A percentile compares a stretch with the other conserved stretches of the same genome.
These are phyloP conservation scores for Isoperla grammatica DNA, from an alignment of 2,888 invertebrate species.

Conservation along the genomic window DNA sequence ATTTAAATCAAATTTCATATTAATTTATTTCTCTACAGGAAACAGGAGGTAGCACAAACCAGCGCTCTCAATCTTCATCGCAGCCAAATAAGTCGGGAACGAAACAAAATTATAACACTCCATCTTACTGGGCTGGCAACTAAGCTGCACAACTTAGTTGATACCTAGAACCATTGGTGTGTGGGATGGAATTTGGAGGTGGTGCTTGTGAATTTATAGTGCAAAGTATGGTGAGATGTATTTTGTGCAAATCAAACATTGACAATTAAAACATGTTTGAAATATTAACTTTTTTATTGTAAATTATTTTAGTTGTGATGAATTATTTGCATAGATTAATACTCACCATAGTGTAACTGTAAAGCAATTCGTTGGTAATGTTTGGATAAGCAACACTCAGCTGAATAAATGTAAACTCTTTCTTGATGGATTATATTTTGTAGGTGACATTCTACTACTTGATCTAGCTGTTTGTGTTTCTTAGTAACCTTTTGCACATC, in stretches of 20 bases:
- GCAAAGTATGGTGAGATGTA: conserved; percentile 22
- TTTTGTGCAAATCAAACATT: conserved; percentile 27
- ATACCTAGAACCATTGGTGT: neutral
- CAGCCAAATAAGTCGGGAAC: conserved; percentile 50
- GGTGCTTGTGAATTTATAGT: conserved; percentile 28
- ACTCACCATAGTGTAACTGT: conserved; percentile 21
- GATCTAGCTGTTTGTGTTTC: conserved; percentile 27
- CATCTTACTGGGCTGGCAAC: conserved; percentile 43
- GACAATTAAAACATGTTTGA: conserved; percentile 21
- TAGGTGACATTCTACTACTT: conserved; percentile 24
- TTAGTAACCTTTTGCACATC: conserved; percentile 26
- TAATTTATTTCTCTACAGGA: conserved; percentile 46
- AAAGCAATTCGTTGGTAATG: conserved; percentile 13
- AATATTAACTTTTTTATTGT: conserved; percentile 22
- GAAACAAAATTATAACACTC: conserved; percentile 53
- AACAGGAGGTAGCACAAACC: conserved; percentile 50
- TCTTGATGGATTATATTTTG: conserved; percentile 29
- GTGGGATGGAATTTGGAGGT: conserved; percentile 6
- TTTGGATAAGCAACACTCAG: conserved; percentile 15
- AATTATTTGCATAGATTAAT: conserved; percentile 26
- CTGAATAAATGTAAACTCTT: conserved; percentile 24
- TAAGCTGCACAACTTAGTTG: conserved; percentile 26
- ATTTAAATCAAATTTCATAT: too few relatives aligned
- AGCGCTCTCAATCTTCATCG: conserved; percentile 49
- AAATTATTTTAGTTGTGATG: conserved; percentile 28